These are phyloP conservation scores for Dastarcus helophoroides DNA, from an alignment of 2,888 invertebrate species.

Conservation along the genomic window DNA sequence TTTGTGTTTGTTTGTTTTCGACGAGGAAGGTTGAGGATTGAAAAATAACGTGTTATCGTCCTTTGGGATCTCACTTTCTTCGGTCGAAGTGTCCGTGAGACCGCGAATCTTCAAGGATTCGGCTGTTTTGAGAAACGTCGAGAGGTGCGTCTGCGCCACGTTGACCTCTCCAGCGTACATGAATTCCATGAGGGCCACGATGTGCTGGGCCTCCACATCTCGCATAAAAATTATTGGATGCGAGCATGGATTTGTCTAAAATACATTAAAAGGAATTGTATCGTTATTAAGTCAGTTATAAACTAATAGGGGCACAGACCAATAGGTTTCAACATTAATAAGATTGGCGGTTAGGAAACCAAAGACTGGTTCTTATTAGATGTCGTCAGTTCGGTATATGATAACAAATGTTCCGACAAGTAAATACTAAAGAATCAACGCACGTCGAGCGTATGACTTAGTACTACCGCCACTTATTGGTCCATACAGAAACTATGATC, in stretches of 20 bases:
- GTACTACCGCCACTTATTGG: no score
- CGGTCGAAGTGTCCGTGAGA: slow-evolving; percentile 52
- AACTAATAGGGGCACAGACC: no score
- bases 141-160: slow-evolving; percentile 66
- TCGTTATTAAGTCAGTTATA: background rate
- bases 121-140: slow-evolving; percentile 64
- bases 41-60: slow-evolving; percentile 33
- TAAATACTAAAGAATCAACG: no score
- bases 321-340: no score
- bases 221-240: slow-evolving; percentile 79
- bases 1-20: slow-evolving; percentile 15
- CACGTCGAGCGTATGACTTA: no score
- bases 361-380: no score
- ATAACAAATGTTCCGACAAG: no score
- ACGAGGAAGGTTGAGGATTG: slow-evolving; percentile 21
- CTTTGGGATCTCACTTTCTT: slow-evolving; percentile 34
- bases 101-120: slow-evolving; percentile 70
- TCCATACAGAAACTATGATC: no score
- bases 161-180: slow-evolving; percentile 82
- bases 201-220: slow-evolving; percentile 68
- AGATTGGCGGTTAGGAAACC: no score
- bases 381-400: no score
- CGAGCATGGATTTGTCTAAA: slow-evolving; percentile 72
- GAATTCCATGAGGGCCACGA: slow-evolving; percentile 67
- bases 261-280: slow-evolving; percentile 34